These are phyloP conservation scores for Paracanthobrama guichenoti DNA, from an alignment of 2,113 vertebrate genomes.

Conservation along the genomic window DNA sequence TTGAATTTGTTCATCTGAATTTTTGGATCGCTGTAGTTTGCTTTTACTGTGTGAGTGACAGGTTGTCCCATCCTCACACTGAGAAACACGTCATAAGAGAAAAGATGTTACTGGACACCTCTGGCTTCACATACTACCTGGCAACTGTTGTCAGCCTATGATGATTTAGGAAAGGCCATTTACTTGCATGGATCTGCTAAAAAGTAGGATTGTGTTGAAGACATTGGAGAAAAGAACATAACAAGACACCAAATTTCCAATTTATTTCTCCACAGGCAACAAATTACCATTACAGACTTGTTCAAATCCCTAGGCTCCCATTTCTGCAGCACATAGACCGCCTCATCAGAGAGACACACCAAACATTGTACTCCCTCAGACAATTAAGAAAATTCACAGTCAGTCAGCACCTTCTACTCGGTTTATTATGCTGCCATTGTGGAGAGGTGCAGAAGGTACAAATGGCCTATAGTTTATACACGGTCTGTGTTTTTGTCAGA, in stretches of 20 bases:
- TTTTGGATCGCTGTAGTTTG: too few relatives aligned
- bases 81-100: too few relatives aligned
- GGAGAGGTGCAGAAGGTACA: background rate
- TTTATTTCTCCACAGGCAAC: background rate
- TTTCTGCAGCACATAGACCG: background rate
- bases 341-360: slow-evolving; percentile 22
- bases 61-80: too few relatives aligned
- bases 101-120: background rate
- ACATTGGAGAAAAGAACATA: background rate
- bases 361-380: background rate
- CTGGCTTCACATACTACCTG: background rate
- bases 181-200: background rate
- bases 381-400: background rate
- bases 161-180: background rate
- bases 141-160: background rate
- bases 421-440: background rate
- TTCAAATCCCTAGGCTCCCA: slow-evolving; percentile 3
- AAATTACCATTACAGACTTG: slow-evolving; percentile 3
- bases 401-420: background rate
- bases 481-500: background rate
- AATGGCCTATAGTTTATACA: background rate
- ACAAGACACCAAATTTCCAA: slow-evolving; percentile 3
- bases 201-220: background rate
- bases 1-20: too few relatives aligned
- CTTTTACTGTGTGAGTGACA: too few relatives aligned